phyloP scores from a whole-genome alignment of 2,888 invertebrate species.

The Lasioglossum zephyrum region DNA sequence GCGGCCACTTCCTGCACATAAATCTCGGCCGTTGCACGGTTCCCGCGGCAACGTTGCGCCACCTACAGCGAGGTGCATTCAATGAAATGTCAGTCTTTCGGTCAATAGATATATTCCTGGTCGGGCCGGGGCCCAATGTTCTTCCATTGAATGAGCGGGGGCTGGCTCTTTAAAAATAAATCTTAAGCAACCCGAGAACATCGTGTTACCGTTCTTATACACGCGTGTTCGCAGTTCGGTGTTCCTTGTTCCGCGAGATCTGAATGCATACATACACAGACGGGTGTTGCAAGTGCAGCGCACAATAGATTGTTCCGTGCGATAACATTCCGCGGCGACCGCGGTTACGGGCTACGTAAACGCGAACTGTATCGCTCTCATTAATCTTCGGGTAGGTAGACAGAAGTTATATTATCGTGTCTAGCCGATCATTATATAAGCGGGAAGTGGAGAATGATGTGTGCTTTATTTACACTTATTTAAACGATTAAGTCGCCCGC shows the following conservation, averaged over 20 bases:
- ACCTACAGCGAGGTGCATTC: conserved; percentile 26
- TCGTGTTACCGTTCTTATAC: background rate
- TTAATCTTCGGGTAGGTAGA: conserved; percentile 9
- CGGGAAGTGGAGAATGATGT: background rate
- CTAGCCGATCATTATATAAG: conserved; percentile 19
- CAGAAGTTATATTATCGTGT: conserved; percentile 20
- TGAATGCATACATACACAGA: background rate
- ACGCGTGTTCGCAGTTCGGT: background rate
- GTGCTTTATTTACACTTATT: conserved; percentile 19
- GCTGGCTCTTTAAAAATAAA: background rate
- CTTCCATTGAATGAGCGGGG: background rate
- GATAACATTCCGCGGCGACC: conserved; percentile 15
- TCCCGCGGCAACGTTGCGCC: conserved; percentile 23
- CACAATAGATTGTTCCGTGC: conserved; percentile 13
- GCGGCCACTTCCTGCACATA: conserved; percentile 35
- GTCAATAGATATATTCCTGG: conserved; percentile 27
- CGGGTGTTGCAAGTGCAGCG: conserved; percentile 16
- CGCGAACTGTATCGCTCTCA: conserved; percentile 13
- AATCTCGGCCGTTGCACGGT: conserved; percentile 42
- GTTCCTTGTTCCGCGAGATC: background rate
- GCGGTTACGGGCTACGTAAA: conserved; percentile 13
- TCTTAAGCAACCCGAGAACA: conserved; percentile 16
- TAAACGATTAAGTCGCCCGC: background rate
- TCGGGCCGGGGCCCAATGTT: background rate
- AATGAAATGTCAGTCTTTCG: conserved; percentile 41